These are phyloP conservation scores for Nemotelus pantherinus DNA, from an alignment of 2,888 invertebrate species.

Conservation along the genomic window DNA sequence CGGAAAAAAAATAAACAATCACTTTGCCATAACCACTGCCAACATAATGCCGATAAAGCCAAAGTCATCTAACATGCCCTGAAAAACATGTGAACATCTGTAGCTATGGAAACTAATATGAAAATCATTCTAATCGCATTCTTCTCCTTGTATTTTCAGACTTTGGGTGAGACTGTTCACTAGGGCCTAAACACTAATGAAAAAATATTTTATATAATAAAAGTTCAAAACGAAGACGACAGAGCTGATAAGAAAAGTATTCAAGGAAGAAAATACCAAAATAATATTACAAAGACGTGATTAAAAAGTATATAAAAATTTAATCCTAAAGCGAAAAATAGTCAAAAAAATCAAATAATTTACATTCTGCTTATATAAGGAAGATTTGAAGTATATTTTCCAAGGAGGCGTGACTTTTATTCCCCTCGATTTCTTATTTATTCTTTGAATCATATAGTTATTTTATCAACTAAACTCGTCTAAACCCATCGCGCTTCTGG, in stretches of 20 bases:
- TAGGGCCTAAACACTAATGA: constrained; percentile 54
- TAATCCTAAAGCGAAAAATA: constrained; percentile 24
- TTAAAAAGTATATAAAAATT: constrained; percentile 47
- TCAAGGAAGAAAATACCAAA: constrained; percentile 46
- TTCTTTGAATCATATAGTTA: constrained; percentile 48
- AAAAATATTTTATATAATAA: constrained; percentile 48
- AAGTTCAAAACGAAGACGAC: constrained; percentile 47
- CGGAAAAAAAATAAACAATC: background rate
- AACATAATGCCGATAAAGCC: background rate
- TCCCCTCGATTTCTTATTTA: constrained; percentile 43
- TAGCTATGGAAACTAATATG: constrained; percentile 40
- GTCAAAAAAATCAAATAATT: constrained; percentile 39
- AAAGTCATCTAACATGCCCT: constrained; percentile 21
- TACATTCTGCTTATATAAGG: constrained; percentile 37
- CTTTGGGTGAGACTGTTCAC: constrained; percentile 59
- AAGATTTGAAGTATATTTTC: constrained; percentile 46
- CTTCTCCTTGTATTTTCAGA: constrained; percentile 54
- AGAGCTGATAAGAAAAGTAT: constrained; percentile 48
- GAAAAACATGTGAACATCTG: constrained; percentile 37
- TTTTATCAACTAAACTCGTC: constrained; percentile 41
- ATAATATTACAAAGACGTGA: constrained; percentile 45
- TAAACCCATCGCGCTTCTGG: constrained; percentile 5
- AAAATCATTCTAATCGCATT: background rate
- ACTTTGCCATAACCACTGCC: background rate
- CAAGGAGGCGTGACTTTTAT: constrained; percentile 45